These are phyloP conservation scores for Amblyraja radiata DNA, from an alignment of 2,797 vertebrate genomes.

Conservation along the genomic window DNA sequence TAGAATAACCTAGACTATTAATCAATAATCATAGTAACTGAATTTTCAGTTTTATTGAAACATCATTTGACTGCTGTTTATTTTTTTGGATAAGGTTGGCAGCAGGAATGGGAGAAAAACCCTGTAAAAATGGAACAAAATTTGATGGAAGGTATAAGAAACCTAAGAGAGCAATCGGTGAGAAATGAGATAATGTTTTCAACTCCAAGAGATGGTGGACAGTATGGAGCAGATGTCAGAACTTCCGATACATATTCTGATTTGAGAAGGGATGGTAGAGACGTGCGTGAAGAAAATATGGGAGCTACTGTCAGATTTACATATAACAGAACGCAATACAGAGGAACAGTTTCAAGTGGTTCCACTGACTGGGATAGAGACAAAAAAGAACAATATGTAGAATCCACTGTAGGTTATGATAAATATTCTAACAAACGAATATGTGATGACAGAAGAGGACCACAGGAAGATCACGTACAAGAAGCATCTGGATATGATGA, in stretches of 20 bases:
- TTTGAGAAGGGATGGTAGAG: constrained; percentile 15
- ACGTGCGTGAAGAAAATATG: neutral
- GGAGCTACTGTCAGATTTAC: neutral
- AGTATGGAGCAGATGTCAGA: neutral
- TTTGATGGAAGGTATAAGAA: constrained; percentile 1
- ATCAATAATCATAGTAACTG: neutral
- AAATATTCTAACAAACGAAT: neutral
- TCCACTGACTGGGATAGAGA: neutral
- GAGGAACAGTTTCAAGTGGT: neutral
- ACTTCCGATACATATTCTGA: neutral
- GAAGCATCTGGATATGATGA: constrained; percentile 13
- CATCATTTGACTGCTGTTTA: neutral
- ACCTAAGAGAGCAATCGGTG: neutral
- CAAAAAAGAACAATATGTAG: constrained; percentile 10
- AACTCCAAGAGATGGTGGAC: neutral
- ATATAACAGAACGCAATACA: neutral
- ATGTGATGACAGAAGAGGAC: neutral
- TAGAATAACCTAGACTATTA: neutral
- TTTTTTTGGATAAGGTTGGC: neutral
- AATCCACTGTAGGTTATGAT: neutral
- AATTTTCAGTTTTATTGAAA: neutral
- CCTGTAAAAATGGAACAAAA: neutral
- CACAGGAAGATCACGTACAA: neutral
- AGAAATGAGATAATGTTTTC: neutral
- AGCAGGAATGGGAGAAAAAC: constrained; percentile 5